Percentiles rank a stretch among this genome's conserved stretches.
Conservation (phyloP, 37 sponge, comb jelly and placozoan species). For the Aplysina aerophoba region DNA sequence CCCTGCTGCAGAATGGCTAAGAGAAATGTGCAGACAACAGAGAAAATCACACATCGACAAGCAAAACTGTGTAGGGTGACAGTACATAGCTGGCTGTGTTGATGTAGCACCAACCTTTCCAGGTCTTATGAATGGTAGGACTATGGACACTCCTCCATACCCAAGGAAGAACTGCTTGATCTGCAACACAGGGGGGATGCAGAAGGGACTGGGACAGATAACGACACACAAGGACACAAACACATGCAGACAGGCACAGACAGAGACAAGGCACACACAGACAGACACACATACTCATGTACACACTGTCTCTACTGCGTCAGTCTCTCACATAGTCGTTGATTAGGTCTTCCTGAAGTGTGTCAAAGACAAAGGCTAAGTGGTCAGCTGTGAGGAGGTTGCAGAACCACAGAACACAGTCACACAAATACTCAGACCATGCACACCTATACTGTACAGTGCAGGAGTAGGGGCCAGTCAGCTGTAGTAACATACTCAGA, state of each 20-base stretch:
- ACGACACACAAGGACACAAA: not conserved
- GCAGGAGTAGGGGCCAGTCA: no score
- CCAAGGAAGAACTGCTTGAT: constrained; percentile 37
- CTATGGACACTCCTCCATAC: constrained; percentile 29
- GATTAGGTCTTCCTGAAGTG: constrained; percentile 44
- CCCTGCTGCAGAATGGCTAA: constrained; percentile 31
- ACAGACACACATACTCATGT: constrained; percentile 10
- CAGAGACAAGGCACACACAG: constrained; percentile 3
- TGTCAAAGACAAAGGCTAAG: constrained; percentile 51
- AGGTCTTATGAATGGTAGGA: constrained; percentile 46
- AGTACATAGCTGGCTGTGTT: no score
- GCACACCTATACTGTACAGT: no score
- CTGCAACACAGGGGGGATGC: constrained; percentile 12
- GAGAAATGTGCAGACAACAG: not conserved
- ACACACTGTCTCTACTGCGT: not conserved
- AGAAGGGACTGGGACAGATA: not conserved
- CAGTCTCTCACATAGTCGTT: constrained; percentile 44
- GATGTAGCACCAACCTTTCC: not conserved
- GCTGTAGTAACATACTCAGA: no score
- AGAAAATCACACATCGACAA: not conserved
- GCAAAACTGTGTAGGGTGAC: no score
- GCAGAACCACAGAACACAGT: not conserved
- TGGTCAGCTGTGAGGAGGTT: constrained; percentile 1
- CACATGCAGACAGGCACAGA: not conserved
- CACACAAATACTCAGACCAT: no score